Percentiles rank a stretch among this genome's conserved stretches.
These are phyloP conservation scores for Trematomus bernacchii DNA, from an alignment of 2,797 vertebrate genomes.

Conservation along the genomic window DNA sequence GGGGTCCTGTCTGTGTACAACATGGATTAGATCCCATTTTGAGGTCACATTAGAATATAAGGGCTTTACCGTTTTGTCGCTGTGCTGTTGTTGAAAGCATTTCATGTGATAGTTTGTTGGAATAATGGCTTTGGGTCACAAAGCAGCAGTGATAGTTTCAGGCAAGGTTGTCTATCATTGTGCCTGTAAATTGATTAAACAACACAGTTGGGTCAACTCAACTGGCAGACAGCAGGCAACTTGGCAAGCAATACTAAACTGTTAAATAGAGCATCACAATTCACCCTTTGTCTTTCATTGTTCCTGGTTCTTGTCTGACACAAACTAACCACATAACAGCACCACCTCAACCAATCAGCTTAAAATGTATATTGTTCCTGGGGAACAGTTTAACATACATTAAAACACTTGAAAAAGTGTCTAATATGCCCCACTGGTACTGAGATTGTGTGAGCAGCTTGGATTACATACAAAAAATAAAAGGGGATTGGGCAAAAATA, in stretches of 20 bases:
- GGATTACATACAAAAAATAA: background rate
- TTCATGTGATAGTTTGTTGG: slow-evolving; percentile 8
- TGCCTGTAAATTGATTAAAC: slow-evolving; percentile 50
- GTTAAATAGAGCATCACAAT: slow-evolving; percentile 55
- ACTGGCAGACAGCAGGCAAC: slow-evolving; percentile 31
- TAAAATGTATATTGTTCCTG: background rate
- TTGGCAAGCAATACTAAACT: slow-evolving; percentile 36
- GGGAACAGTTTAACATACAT: background rate
- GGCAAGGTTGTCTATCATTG: slow-evolving; percentile 18
- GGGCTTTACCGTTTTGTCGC: background rate
- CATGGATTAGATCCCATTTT: slow-evolving; percentile 48
- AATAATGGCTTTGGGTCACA: slow-evolving; percentile 10
- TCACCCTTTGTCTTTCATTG: slow-evolving; percentile 53
- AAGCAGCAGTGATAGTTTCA: slow-evolving; percentile 3
- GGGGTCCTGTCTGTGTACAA: slow-evolving; percentile 11
- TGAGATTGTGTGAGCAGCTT: background rate
- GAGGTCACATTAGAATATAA: slow-evolving; percentile 1
- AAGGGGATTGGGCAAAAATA: background rate
- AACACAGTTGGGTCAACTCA: slow-evolving; percentile 42
- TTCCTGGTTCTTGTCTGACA: slow-evolving; percentile 21
- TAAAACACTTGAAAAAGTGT: background rate
- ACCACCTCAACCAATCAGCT: slow-evolving; percentile 1
- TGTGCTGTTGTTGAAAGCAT: background rate
- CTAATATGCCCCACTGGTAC: background rate
- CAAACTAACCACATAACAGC: slow-evolving; percentile 15